Conservation (phyloP, 2,888 invertebrate species). For the Galeopsomyia nigrocyanea region DNA sequence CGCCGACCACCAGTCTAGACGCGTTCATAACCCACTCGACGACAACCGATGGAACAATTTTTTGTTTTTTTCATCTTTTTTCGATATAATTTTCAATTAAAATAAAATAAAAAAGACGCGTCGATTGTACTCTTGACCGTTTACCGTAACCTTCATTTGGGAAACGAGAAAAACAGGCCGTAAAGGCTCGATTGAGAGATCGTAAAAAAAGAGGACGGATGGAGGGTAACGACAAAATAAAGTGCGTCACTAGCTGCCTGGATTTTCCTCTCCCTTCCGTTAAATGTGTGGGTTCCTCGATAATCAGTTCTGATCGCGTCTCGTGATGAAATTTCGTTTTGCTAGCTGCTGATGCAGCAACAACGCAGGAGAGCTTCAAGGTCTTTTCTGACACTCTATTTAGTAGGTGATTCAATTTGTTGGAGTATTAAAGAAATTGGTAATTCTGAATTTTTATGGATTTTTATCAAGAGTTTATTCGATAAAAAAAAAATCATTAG, state of each 20-base stretch:
- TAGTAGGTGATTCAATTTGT: background rate
- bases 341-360: background rate
- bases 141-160: too few relatives aligned
- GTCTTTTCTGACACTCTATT: too few relatives aligned
- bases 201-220: conserved; percentile 24
- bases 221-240: background rate
- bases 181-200: conserved; percentile 3
- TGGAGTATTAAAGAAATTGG: conserved; percentile 1
- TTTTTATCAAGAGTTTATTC: too few relatives aligned
- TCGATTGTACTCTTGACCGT: background rate
- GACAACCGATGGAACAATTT: conserved; percentile 7
- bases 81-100: conserved; percentile 12
- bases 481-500: too few relatives aligned
- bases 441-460: background rate
- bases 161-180: background rate
- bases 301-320: conserved; percentile 28
- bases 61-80: background rate
- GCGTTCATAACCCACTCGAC: conserved; percentile 30
- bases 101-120: background rate
- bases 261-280: too few relatives aligned
- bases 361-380: too few relatives aligned
- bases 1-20: conserved; percentile 41
- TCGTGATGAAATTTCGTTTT: background rate
- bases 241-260: background rate
- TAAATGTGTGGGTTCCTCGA: background rate